Evolutionary conservation across 1,140 invertebrate species (phyloP).

Genomic region (Ericerus pela): DNA sequence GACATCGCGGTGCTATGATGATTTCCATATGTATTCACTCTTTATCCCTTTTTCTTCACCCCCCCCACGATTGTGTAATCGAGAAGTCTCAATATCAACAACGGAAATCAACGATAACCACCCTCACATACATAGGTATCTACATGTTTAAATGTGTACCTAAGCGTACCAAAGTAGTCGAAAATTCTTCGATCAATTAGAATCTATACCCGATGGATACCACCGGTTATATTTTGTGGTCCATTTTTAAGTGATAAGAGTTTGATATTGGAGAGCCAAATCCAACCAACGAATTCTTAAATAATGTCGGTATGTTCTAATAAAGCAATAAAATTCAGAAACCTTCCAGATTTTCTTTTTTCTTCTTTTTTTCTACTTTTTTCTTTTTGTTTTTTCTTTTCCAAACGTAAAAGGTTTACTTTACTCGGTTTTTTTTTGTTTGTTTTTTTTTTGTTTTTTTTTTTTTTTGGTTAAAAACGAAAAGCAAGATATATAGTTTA

Average conservation of each 20-base stretch:
- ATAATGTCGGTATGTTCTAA: neutral
- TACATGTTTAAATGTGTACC: neutral
- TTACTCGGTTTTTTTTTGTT: no score
- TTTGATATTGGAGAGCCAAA: neutral
- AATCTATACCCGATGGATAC: no score
- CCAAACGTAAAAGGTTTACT: neutral
- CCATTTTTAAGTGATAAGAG: slow-evolving; percentile 1
- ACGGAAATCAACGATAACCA: no score
- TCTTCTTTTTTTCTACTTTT: neutral
- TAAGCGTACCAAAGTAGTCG: slow-evolving; percentile 2
- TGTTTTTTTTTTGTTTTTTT: no score
- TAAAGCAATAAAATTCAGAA: slow-evolving; percentile 6
- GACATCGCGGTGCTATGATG: no score
- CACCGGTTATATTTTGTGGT: slow-evolving; percentile 6
- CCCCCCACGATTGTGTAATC: no score
- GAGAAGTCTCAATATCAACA: no score
- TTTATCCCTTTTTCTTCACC: no score
- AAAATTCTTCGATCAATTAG: neutral
- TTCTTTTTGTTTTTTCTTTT: neutral
- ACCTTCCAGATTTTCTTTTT: neutral
- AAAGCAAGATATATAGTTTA: no score
- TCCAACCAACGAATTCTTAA: slow-evolving; percentile 5
- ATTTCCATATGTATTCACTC: no score
- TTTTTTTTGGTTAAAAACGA: no score
- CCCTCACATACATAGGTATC: neutral